These are phyloP conservation scores for Macroglossus sobrinus DNA, from an alignment of 2,113 vertebrate species.

Conservation along the genomic window DNA sequence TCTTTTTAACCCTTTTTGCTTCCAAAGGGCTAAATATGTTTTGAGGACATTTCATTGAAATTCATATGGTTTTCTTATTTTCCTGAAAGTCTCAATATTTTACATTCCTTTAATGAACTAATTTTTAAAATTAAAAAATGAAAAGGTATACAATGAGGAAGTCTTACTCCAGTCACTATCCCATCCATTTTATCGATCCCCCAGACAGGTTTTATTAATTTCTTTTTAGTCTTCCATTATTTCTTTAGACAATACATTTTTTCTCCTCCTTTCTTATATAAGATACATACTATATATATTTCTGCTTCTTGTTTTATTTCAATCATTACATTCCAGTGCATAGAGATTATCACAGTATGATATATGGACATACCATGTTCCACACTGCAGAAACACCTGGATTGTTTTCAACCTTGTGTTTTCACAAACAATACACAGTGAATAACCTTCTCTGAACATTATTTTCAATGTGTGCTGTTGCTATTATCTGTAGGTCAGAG, in stretches of 20 bases:
- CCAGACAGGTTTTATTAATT: neutral
- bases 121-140: neutral
- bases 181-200: neutral
- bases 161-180: neutral
- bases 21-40: slow-evolving; percentile 4
- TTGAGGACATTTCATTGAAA: neutral
- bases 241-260: neutral
- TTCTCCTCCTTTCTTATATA: neutral
- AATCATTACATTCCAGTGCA: neutral
- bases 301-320: neutral
- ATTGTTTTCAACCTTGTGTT: neutral
- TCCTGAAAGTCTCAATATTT: neutral
- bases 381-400: neutral
- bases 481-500: neutral
- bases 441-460: neutral
- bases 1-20: neutral
- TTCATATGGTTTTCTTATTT: neutral
- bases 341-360: neutral
- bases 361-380: neutral
- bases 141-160: neutral
- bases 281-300: neutral
- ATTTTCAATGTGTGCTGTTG: neutral
- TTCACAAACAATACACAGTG: neutral
- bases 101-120: neutral
- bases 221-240: neutral